These are phyloP conservation scores for Conus ventricosus DNA, from an alignment of 1,140 invertebrate genomes.

Conservation along the genomic window DNA sequence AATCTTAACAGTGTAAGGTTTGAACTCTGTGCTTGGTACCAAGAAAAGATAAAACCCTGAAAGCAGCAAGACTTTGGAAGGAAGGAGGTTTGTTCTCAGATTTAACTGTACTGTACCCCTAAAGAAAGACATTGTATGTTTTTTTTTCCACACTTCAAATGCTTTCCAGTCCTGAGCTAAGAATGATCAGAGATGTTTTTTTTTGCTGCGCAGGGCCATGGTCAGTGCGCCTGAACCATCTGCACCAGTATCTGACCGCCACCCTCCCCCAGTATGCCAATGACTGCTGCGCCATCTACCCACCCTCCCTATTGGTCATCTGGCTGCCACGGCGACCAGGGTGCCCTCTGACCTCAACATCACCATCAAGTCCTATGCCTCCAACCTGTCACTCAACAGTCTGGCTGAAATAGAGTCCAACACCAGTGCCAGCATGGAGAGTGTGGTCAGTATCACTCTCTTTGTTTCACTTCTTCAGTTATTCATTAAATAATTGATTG, in stretches of 20 bases:
- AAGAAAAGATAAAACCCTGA: too few species aligned
- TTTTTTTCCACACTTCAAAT: too few species aligned
- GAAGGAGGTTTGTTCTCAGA: too few species aligned
- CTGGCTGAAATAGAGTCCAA: not conserved
- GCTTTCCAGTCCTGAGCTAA: too few species aligned
- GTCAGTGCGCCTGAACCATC: slow-evolving; percentile 55
- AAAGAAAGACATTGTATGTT: too few species aligned
- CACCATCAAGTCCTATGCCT: slow-evolving; percentile 58
- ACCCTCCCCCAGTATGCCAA: slow-evolving; percentile 60
- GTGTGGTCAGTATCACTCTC: not conserved
- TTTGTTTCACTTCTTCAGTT: not conserved
- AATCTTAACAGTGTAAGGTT: too few species aligned
- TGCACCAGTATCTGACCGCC: slow-evolving; percentile 63
- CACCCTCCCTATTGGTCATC: slow-evolving; percentile 52
- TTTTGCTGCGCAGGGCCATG: slow-evolving; percentile 48
- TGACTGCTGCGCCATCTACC: slow-evolving; percentile 66
- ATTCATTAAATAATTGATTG: not conserved
- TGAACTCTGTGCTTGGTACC: too few species aligned
- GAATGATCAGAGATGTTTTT: too few species aligned
- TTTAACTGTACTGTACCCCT: too few species aligned
- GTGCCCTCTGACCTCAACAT: slow-evolving; percentile 48
- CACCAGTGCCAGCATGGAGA: not conserved
- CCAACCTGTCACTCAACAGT: slow-evolving; percentile 50
- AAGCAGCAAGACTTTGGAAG: too few species aligned
- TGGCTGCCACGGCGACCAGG: slow-evolving; percentile 10